These are phyloP conservation scores for Chloroclysta siterata DNA, from an alignment of 2,888 invertebrate species.

Conservation along the genomic window DNA sequence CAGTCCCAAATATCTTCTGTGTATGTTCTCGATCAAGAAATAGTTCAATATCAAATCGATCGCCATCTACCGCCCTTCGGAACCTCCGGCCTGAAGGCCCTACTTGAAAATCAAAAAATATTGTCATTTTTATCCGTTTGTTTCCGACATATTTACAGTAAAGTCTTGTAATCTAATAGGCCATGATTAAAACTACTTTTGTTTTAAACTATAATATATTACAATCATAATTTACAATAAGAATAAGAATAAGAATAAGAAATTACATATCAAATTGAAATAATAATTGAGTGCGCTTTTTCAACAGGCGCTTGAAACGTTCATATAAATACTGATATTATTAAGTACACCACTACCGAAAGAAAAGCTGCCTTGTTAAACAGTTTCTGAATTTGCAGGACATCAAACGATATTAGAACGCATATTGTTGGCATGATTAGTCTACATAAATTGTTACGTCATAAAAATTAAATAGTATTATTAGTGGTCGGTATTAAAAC, in stretches of 20 bases:
- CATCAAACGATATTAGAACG: conserved; percentile 6
- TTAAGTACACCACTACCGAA: conserved; percentile 33
- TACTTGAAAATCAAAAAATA: conserved; percentile 73
- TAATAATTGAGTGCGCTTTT: conserved; percentile 22
- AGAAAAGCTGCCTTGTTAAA: conserved; percentile 30
- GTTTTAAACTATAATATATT: conserved; percentile 72
- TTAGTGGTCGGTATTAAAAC: conserved; percentile 27
- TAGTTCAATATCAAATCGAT: conserved; percentile 62
- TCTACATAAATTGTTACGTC: conserved; percentile 15
- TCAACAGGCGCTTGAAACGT: conserved; percentile 9
- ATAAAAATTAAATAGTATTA: conserved; percentile 20
- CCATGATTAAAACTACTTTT: conserved; percentile 47
- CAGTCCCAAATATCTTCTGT: conserved; percentile 57
- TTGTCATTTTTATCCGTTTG: conserved; percentile 60
- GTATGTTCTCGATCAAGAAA: conserved; percentile 55
- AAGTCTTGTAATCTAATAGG: conserved; percentile 52
- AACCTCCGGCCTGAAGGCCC: conserved; percentile 62
- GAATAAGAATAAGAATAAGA: conserved; percentile 46
- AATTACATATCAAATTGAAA: conserved; percentile 51
- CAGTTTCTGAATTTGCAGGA: conserved; percentile 6
- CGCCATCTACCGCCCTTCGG: conserved; percentile 70
- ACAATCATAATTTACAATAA: conserved; percentile 70
- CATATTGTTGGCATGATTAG: conserved; percentile 3
- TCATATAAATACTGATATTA: conserved; percentile 34
- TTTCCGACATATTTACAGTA: not conserved